Evolutionary conservation across 1,140 invertebrate species (phyloP), one percentile per base, ranked within the genome.

Genomic region (Drosophila miranda): DNA sequence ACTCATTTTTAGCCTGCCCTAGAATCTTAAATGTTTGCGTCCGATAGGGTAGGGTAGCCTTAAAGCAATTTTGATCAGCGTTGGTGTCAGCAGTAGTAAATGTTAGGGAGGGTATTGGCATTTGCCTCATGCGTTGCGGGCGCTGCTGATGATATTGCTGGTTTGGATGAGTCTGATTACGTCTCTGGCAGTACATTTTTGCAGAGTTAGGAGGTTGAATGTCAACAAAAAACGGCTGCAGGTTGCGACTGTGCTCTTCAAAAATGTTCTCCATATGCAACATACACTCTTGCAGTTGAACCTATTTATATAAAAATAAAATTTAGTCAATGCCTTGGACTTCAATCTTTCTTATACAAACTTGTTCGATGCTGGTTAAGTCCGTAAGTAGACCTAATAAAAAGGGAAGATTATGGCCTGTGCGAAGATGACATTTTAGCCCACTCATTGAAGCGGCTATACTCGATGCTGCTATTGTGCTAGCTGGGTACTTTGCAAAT

Each of bases 401-500:
- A 67, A 77, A 79, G 23, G 81, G 73, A 11, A 88, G 44, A 26
- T 83, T 78, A 19, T 89, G 72, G 49, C 92, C 92, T 66, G 92
- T 92, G 64, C 92, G 93, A 76, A 91, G 93, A 91, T 93, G 94
- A 95, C 93, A 96, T 77, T 93, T 94, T 58, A 95, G 92, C 2
- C 96, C 96, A 69, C 95, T 93, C 26, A 97, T 92, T 34, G 96
- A 96, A 13, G 96, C 95, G 1, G 95, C 96, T 46, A 98, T 94
- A 89, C 95, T 95, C 28, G 96, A 95, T 9, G 95, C 95, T 21
- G 97, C 97, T 52, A 98, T 95, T 89, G 96, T 96, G 81, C 96
- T 97, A 11, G 97, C 95, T 43, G 96, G 95, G 90, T 96, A 96
- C 91, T 95, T 16, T 16, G 16, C 16, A 16, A 16, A 16, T 16